Evolutionary conservation across 2,113 vertebrate genomes (phyloP).

Genomic region (Kryptolebias marmoratus): DNA sequence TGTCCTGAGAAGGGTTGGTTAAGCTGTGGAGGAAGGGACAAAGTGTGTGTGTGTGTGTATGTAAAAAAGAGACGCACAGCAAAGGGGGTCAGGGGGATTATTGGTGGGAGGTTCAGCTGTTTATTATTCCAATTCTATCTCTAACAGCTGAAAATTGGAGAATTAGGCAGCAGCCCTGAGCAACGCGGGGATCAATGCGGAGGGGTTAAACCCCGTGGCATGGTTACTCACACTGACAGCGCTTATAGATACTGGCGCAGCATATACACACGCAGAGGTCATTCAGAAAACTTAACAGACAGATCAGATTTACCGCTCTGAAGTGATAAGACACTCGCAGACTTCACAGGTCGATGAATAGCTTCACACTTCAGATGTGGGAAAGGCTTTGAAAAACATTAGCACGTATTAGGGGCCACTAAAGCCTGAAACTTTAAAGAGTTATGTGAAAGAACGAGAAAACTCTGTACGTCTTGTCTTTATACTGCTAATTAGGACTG

Average conservation of each 20-base stretch:
- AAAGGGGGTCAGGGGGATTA: slow-evolving; percentile 69
- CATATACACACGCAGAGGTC: slow-evolving; percentile 60
- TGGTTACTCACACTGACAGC: slow-evolving; percentile 61
- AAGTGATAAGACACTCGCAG: slow-evolving; percentile 72
- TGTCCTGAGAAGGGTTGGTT: slow-evolving; percentile 54
- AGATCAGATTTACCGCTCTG: slow-evolving; percentile 76
- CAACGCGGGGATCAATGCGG: slow-evolving; percentile 69
- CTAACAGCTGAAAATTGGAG: slow-evolving; percentile 85
- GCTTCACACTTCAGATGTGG: slow-evolving; percentile 44
- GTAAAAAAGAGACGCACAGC: not conserved
- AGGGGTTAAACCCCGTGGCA: slow-evolving; percentile 78
- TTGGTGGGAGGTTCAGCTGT: slow-evolving; percentile 83
- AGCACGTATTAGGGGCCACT: slow-evolving; percentile 6
- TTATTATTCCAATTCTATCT: slow-evolving; percentile 86
- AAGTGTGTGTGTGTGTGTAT: slow-evolving; percentile 54
- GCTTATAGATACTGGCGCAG: slow-evolving; percentile 63
- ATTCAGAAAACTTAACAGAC: slow-evolving; percentile 77
- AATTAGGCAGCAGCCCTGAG: slow-evolving; percentile 74
- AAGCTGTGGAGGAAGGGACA: slow-evolving; percentile 59
- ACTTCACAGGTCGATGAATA: slow-evolving; percentile 56
- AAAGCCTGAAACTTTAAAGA: slow-evolving; percentile 1
- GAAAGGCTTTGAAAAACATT: slow-evolving; percentile 36
- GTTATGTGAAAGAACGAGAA: not conserved
- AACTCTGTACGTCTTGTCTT: slow-evolving; percentile 7
- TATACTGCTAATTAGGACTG: slow-evolving; percentile 12